Conservation (phyloP, 2,113 vertebrate genomes). For the Petaurus breviceps region DNA sequence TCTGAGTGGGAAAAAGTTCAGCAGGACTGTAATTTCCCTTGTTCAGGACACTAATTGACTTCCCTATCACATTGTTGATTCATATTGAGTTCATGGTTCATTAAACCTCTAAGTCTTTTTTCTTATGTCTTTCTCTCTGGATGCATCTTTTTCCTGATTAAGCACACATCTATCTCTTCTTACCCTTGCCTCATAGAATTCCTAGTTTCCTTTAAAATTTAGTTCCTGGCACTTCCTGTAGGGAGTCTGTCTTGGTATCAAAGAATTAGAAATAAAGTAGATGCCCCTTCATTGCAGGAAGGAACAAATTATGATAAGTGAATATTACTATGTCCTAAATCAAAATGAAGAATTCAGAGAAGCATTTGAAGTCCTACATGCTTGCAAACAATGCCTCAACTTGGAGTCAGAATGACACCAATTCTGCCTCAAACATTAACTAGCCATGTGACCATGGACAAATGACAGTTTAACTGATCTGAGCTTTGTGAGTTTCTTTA, state of each 20-base stretch:
- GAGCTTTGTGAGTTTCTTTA: neutral
- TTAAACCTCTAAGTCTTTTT: neutral
- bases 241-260: neutral
- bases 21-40: neutral
- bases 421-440: neutral
- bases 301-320: neutral
- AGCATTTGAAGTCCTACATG: neutral
- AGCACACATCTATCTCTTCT: neutral
- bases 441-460: neutral
- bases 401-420: neutral
- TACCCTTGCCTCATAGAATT: neutral
- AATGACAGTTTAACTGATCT: neutral
- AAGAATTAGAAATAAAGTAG: neutral
- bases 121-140: neutral
- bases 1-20: neutral
- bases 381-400: neutral
- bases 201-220: neutral
- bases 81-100: neutral
- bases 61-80: neutral
- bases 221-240: neutral
- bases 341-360: neutral
- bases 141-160: neutral
- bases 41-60: neutral
- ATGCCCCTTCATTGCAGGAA: neutral
- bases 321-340: neutral